phyloP scores from a whole-genome alignment of 1,140 invertebrate species.

The Chymomyza costata region DNA sequence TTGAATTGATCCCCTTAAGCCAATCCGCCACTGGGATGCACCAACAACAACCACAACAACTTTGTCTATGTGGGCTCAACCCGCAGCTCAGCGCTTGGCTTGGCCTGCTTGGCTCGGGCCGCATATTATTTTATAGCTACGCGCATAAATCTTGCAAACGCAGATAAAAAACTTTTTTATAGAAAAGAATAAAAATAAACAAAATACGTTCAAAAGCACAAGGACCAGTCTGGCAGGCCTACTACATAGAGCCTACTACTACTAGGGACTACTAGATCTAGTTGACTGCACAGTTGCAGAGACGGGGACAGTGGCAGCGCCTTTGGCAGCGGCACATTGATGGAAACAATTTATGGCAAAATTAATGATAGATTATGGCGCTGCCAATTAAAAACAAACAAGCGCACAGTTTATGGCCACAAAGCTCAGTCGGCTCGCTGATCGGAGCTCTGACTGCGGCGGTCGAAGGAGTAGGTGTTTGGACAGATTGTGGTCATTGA shows the following conservation, averaged over 20 bases:
- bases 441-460: too few species aligned
- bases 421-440: too few species aligned
- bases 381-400: slow-evolving; percentile 74
- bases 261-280: too few species aligned
- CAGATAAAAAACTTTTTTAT: slow-evolving; percentile 72
- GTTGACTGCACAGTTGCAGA: too few species aligned
- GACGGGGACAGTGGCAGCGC: slow-evolving; percentile 55
- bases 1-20: too few species aligned
- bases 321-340: slow-evolving; percentile 21
- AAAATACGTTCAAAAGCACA: too few species aligned
- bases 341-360: slow-evolving; percentile 72
- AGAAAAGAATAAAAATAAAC: slow-evolving; percentile 70
- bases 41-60: too few species aligned
- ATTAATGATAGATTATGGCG: slow-evolving; percentile 73
- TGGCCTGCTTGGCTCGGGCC: slow-evolving; percentile 53
- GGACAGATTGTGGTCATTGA: slow-evolving; percentile 52
- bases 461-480: slow-evolving; percentile 56
- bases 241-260: too few species aligned
- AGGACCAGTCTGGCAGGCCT: too few species aligned
- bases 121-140: slow-evolving; percentile 72
- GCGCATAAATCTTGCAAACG: slow-evolving; percentile 73
- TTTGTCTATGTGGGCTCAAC: slow-evolving; percentile 17
- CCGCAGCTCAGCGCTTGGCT: slow-evolving; percentile 9
- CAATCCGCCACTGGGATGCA: too few species aligned
- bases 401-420: slow-evolving; percentile 65